phyloP scores from a whole-genome alignment of 1,140 invertebrate genomes.

The Geopemphigus sp. region DNA sequence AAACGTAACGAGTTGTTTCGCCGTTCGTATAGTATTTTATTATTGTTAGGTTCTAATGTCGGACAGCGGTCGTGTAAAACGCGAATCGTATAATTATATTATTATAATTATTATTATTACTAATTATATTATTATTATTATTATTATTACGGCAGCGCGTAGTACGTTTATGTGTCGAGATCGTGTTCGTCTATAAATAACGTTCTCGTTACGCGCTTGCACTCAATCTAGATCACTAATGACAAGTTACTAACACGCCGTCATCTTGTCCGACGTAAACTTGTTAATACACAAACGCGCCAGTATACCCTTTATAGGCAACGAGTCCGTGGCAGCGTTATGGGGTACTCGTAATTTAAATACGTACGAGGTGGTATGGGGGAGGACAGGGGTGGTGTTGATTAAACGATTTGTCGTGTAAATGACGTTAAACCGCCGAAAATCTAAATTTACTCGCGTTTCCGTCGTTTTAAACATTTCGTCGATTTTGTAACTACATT shows the following conservation, averaged over 20 bases:
- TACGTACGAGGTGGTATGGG: too few species aligned
- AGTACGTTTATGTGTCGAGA: background rate
- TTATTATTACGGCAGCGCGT: too few species aligned
- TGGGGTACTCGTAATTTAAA: too few species aligned
- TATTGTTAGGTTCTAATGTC: background rate
- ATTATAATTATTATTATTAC: too few species aligned
- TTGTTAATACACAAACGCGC: background rate
- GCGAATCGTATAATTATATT: conserved; percentile 12
- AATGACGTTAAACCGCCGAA: too few species aligned
- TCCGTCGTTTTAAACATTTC: too few species aligned
- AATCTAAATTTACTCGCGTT: too few species aligned
- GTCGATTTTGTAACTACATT: too few species aligned
- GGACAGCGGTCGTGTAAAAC: background rate
- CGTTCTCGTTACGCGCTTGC: background rate
- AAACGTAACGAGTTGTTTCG: background rate
- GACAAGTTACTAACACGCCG: background rate
- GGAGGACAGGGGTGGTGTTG: too few species aligned
- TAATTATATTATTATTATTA: background rate
- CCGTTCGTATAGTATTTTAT: background rate
- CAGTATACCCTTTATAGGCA: too few species aligned
- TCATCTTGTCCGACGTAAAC: background rate
- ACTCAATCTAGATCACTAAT: background rate
- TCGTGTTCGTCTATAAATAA: background rate
- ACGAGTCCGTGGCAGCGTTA: too few species aligned
- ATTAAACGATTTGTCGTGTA: too few species aligned